Evolutionary conservation across 2,888 invertebrate species (phyloP).

Genomic region (Dasysyrphus albostriatus): DNA sequence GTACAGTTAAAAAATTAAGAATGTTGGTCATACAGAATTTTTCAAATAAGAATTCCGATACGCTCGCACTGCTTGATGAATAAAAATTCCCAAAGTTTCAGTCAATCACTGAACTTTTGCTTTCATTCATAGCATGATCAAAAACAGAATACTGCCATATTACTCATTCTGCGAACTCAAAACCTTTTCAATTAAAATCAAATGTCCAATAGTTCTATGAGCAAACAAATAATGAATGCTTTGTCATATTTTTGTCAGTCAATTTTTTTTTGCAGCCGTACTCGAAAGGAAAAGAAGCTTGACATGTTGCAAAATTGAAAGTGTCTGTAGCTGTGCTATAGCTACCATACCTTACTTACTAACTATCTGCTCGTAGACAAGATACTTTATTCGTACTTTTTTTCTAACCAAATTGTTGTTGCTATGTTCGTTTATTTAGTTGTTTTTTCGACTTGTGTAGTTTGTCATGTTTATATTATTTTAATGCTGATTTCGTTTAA

Average conservation of each 20-base stretch:
- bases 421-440: neutral
- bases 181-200: too few species aligned
- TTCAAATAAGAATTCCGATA: too few species aligned
- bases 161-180: too few species aligned
- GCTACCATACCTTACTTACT: neutral
- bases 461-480: constrained; percentile 42
- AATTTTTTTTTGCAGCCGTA: constrained; percentile 7
- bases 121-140: too few species aligned
- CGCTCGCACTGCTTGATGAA: too few species aligned
- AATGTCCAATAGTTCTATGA: too few species aligned
- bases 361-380: neutral
- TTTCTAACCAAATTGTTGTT: constrained; percentile 3
- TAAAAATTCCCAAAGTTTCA: too few species aligned
- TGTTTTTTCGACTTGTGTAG: constrained; percentile 12
- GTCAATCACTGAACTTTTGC: too few species aligned
- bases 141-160: too few species aligned
- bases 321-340: constrained; percentile 2
- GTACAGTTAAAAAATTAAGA: too few species aligned
- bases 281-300: constrained; percentile 25
- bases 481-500: constrained; percentile 62
- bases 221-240: constrained; percentile 4
- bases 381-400: neutral
- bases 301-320: constrained; percentile 59
- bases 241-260: constrained; percentile 20
- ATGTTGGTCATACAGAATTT: too few species aligned